These are phyloP conservation scores for Lota lota DNA, from an alignment of 2,113 vertebrate species.

Conservation along the genomic window DNA sequence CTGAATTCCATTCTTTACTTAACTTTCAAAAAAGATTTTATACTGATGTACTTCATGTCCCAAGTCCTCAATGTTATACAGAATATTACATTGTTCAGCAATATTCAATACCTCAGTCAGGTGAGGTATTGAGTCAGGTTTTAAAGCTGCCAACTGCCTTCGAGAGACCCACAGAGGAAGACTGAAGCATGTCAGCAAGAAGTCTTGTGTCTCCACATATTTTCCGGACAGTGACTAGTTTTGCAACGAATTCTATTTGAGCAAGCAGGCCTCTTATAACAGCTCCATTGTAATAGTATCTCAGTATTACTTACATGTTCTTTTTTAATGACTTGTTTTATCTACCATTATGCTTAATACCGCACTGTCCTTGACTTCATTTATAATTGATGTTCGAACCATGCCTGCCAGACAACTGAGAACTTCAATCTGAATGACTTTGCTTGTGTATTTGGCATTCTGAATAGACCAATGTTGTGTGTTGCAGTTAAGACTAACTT, in stretches of 20 bases:
- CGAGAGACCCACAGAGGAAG: conserved; percentile 13
- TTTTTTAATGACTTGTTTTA: conserved; percentile 3
- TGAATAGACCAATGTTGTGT: conserved; percentile 6
- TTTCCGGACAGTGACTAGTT: conserved; percentile 3
- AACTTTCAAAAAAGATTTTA: too few species aligned
- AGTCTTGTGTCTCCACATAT: too few species aligned
- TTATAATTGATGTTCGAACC: conserved; percentile 11
- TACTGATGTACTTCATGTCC: conserved; percentile 11
- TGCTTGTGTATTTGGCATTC: conserved; percentile 30
- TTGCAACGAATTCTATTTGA: background rate
- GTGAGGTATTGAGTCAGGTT: conserved; percentile 8
- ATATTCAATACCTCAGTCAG: conserved; percentile 10
- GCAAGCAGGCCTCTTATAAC: background rate
- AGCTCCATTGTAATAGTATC: conserved; percentile 3
- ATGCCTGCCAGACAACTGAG: conserved; percentile 18
- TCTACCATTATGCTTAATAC: background rate
- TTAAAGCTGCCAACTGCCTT: conserved; percentile 17
- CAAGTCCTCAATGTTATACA: conserved; percentile 28
- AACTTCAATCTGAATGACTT: conserved; percentile 26
- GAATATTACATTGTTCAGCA: conserved; percentile 10
- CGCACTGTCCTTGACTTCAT: conserved; percentile 5
- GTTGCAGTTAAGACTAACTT: conserved; percentile 17
- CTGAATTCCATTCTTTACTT: too few species aligned
- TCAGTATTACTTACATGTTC: background rate
- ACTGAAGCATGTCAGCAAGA: conserved; percentile 13